Conservation (phyloP, 2,113 vertebrate genomes). For the Anser cygnoides region DNA sequence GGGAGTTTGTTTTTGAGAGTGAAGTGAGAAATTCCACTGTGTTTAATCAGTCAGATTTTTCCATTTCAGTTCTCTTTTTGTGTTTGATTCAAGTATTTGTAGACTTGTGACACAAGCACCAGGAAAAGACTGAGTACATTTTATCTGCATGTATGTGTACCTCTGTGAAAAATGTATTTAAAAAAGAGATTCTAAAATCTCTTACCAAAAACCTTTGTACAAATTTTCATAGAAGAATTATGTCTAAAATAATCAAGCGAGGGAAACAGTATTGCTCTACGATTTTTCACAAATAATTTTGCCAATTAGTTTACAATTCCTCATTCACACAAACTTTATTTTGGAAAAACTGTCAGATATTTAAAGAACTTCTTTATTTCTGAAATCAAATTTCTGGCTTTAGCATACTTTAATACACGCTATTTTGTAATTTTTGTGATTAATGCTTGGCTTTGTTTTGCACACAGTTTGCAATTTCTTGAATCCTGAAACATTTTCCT, state of each 20-base stretch:
- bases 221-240: not conserved
- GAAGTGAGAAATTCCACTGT: not conserved
- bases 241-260: not conserved
- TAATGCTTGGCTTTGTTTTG: not conserved
- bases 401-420: not conserved
- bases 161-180: not conserved
- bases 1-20: not conserved
- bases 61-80: not conserved
- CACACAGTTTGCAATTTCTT: not conserved
- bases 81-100: not conserved
- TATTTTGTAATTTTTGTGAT: not conserved
- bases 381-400: not conserved
- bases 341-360: not conserved
- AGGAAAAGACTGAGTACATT: not conserved
- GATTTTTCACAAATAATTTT: not conserved
- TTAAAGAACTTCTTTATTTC: not conserved
- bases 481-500: not conserved
- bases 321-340: not conserved
- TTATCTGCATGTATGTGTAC: not conserved
- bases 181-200: rapidly evolving
- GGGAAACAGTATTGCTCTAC: not conserved
- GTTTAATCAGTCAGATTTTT: not conserved
- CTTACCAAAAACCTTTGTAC: not conserved
- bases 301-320: not conserved
- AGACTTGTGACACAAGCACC: not conserved